Percentiles rank a stretch among this genome's conserved stretches.
phyloP scores from a whole-genome alignment of 37 sponge, comb jelly and placozoan genomes.

The Chondrosia reniformis region DNA sequence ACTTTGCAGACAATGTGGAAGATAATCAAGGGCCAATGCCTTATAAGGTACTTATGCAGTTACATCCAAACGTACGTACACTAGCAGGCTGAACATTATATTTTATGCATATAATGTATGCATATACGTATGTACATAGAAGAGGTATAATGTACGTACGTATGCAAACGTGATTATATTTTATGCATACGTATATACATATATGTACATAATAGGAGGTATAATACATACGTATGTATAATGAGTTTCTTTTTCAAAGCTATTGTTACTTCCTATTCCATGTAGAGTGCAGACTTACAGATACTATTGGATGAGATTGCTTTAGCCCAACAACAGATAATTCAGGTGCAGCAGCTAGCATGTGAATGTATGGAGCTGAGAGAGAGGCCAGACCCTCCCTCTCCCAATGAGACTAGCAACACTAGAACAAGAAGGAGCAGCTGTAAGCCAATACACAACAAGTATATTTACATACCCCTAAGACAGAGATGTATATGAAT shows the following conservation, averaged over 20 bases:
- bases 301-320: conserved; percentile 34
- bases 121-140: too few species aligned
- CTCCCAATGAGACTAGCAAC: not conserved
- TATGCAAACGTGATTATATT: not conserved
- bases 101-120: too few species aligned
- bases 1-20: conserved; percentile 45
- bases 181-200: not conserved
- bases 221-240: too few species aligned
- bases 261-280: too few species aligned
- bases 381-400: not conserved
- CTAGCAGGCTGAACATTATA: not conserved
- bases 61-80: not conserved
- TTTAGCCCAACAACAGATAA: conserved; percentile 38
- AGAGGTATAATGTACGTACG: not conserved
- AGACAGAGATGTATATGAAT: not conserved
- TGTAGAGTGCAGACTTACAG: conserved; percentile 63
- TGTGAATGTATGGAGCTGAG: conserved; percentile 29
- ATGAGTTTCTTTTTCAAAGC: too few species aligned
- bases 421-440: not conserved
- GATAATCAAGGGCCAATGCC: conserved; percentile 51
- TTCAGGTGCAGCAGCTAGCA: conserved; percentile 33
- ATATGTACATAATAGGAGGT: too few species aligned
- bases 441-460: not conserved
- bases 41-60: conserved; percentile 41
- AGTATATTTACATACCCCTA: not conserved